Conservation (phyloP, 2,113 vertebrate genomes). For the Paramisgurnus dabryanus region DNA sequence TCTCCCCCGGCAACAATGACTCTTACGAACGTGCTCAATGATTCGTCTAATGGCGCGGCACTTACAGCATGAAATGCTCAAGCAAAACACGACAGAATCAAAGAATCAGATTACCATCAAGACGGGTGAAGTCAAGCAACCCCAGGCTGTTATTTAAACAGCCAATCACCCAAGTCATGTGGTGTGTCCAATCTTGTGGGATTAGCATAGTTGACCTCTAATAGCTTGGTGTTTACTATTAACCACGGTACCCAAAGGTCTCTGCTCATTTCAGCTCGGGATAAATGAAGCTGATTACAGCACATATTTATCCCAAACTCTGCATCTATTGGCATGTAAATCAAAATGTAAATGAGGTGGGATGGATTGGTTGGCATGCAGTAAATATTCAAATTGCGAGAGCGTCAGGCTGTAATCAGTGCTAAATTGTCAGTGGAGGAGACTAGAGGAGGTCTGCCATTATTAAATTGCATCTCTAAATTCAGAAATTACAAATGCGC, state of each 20-base stretch:
- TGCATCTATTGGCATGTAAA: slow-evolving; percentile 67
- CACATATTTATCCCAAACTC: slow-evolving; percentile 68
- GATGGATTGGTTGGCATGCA: slow-evolving; percentile 58
- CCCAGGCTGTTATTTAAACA: slow-evolving; percentile 40
- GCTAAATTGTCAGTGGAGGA: slow-evolving; percentile 54
- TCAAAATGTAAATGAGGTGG: slow-evolving; percentile 72
- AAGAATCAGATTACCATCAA: slow-evolving; percentile 43
- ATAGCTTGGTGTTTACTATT: slow-evolving; percentile 56
- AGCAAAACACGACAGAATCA: slow-evolving; percentile 28
- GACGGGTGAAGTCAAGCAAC: slow-evolving; percentile 41
- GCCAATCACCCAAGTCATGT: slow-evolving; percentile 43
- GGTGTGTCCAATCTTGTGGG: slow-evolving; percentile 40
- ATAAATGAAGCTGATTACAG: slow-evolving; percentile 66
- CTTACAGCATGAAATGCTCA: slow-evolving; percentile 13
- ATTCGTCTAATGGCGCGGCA: slow-evolving; percentile 31
- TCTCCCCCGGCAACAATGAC: slow-evolving; percentile 23
- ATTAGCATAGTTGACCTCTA: slow-evolving; percentile 45
- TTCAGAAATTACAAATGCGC: slow-evolving; percentile 58
- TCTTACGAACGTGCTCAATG: slow-evolving; percentile 30
- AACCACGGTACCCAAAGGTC: slow-evolving; percentile 63
- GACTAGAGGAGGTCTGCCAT: slow-evolving; percentile 45
- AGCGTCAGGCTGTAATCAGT: slow-evolving; percentile 68
- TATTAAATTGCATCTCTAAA: slow-evolving; percentile 52
- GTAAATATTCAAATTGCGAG: slow-evolving; percentile 71
- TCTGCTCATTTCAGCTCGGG: slow-evolving; percentile 64